A percentile compares a stretch with the other conserved stretches of the same genome.
Evolutionary conservation across 2,888 invertebrate species (phyloP).

Genomic region (Aporophyla nigra): DNA sequence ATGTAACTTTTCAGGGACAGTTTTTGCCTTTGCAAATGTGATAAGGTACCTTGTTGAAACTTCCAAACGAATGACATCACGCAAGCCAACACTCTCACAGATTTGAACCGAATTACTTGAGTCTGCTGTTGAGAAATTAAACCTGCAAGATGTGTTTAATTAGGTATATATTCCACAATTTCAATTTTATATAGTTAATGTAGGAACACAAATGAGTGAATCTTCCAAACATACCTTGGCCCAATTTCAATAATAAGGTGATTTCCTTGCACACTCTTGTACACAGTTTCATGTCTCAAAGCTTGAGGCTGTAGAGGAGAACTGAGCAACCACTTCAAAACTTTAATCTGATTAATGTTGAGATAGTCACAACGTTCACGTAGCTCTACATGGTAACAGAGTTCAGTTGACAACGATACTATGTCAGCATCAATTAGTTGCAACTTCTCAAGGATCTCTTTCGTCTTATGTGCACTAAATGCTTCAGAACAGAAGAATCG

Average conservation of each 20-base stretch:
- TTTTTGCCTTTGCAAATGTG: conserved; percentile 82
- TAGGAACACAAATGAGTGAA: neutral
- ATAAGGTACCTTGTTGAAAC: conserved; percentile 94
- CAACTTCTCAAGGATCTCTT: conserved; percentile 90
- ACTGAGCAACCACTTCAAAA: conserved; percentile 95
- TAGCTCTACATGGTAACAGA: conserved; percentile 95
- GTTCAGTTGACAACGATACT: conserved; percentile 92
- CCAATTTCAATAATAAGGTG: conserved; percentile 95
- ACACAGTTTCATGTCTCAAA: conserved; percentile 89
- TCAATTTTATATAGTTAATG: neutral
- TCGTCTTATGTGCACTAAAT: conserved; percentile 91
- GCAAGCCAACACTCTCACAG: conserved; percentile 95
- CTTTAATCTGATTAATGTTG: conserved; percentile 91
- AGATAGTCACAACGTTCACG: conserved; percentile 87
- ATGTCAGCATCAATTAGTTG: conserved; percentile 87
- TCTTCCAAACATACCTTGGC: conserved; percentile 91
- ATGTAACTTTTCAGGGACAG: conserved; percentile 80
- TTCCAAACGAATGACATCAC: conserved; percentile 95
- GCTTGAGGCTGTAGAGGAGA: conserved; percentile 92
- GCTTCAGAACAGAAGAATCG: conserved; percentile 92
- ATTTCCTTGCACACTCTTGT: conserved; percentile 82
- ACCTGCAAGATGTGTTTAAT: conserved; percentile 86
- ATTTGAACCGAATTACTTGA: conserved; percentile 99
- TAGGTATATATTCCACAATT: neutral
- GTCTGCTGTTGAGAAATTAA: conserved; percentile 98